Conservation (phyloP, 2,888 invertebrate species). For the Cyrtodaria siliqua region DNA sequence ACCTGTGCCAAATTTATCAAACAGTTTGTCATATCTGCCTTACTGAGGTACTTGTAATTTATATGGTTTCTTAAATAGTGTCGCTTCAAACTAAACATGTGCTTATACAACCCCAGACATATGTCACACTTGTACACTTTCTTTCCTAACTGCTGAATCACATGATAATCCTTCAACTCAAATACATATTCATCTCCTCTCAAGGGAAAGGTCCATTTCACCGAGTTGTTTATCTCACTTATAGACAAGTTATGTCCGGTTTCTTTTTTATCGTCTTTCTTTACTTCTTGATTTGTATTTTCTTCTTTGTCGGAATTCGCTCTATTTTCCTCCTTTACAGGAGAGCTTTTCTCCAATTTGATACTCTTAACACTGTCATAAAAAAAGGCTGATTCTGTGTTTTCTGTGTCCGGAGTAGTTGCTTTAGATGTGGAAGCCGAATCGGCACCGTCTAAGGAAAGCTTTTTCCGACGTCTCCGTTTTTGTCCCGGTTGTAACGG, state of each 20-base stretch:
- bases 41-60: constrained; percentile 86
- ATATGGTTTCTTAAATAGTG: constrained; percentile 87
- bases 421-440: background rate
- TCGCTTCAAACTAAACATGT: constrained; percentile 87
- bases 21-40: constrained; percentile 86
- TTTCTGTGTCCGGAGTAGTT: constrained; percentile 12
- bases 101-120: constrained; percentile 86
- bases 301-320: too few relatives aligned
- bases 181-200: constrained; percentile 64
- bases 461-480: constrained; percentile 55
- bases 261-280: constrained; percentile 13
- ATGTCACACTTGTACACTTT: constrained; percentile 87
- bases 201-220: constrained; percentile 63
- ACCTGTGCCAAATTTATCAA: constrained; percentile 80
- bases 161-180: constrained; percentile 58
- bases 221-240: constrained; percentile 53
- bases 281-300: too few relatives aligned
- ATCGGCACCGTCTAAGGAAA: constrained; percentile 7
- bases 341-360: background rate
- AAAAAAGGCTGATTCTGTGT: constrained; percentile 5
- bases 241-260: constrained; percentile 21
- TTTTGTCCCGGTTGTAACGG: constrained; percentile 56
- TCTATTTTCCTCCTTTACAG: background rate
- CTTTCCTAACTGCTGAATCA: constrained; percentile 82
- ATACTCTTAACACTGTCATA: background rate